Percentiles rank a stretch among this genome's conserved stretches.
phyloP scores from a whole-genome alignment of 2,797 vertebrate species.

The Melopsittacus undulatus region DNA sequence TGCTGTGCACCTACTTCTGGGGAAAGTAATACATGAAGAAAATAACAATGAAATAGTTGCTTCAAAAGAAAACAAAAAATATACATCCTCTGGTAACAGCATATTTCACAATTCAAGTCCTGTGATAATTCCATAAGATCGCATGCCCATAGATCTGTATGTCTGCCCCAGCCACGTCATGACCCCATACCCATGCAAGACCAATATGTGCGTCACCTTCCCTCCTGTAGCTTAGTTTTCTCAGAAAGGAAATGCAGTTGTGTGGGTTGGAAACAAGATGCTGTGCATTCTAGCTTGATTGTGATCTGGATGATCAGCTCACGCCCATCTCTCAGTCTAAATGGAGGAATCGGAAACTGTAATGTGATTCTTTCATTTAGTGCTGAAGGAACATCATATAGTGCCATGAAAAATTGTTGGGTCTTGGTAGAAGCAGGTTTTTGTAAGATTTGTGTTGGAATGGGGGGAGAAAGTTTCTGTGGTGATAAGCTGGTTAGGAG shows the following conservation, averaged over 20 bases:
- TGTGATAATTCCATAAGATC: neutral
- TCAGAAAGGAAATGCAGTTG: constrained; percentile 59
- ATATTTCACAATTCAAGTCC: neutral
- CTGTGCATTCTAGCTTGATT: neutral
- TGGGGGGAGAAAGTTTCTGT: neutral
- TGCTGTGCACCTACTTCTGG: neutral
- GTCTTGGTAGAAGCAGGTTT: neutral
- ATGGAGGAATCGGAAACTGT: neutral
- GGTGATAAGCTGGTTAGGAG: neutral
- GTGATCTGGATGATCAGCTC: neutral
- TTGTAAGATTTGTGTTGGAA: neutral
- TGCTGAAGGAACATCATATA: neutral
- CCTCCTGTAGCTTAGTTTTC: constrained; percentile 23
- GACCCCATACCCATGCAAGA: neutral
- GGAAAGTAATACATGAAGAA: neutral
- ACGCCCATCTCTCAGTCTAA: neutral
- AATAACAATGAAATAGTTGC: neutral
- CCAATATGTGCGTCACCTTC: neutral
- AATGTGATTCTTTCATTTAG: neutral
- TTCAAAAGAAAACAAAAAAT: neutral
- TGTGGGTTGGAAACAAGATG: constrained; percentile 24
- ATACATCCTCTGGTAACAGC: rapidly evolving
- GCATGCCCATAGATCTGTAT: neutral
- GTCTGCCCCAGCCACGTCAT: constrained; percentile 1
- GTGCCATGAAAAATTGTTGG: neutral